Conservation (phyloP, 2,797 vertebrate species). For the Podarcis lilfordi region DNA sequence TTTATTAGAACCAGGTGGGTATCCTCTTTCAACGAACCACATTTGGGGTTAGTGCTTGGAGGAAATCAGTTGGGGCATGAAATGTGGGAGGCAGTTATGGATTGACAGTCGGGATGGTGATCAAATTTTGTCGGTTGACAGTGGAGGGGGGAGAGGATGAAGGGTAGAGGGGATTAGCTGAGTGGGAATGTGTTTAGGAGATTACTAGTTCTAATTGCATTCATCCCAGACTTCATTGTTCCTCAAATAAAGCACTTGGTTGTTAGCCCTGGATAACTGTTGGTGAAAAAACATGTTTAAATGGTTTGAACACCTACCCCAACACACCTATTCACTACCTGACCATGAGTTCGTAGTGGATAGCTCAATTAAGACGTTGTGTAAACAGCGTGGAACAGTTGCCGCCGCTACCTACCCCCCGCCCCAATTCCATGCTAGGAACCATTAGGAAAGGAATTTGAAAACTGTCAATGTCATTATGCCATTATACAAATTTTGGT, state of each 20-base stretch:
- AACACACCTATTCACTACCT: neutral
- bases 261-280: neutral
- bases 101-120: too few relatives aligned
- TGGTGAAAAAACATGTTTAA: neutral
- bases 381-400: too few relatives aligned
- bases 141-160: neutral
- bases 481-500: too few relatives aligned
- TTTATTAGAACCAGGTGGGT: neutral
- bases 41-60: neutral
- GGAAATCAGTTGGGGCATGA: too few relatives aligned
- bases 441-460: too few relatives aligned
- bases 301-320: neutral
- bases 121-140: too few relatives aligned
- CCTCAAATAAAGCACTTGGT: neutral
- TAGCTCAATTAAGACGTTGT: too few relatives aligned
- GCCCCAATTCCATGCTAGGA: too few relatives aligned
- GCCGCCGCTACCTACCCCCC: accelerated
- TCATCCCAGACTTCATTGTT: neutral
- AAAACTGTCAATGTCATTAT: too few relatives aligned
- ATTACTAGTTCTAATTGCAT: neutral
- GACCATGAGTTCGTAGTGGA: too few relatives aligned
- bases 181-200: neutral
- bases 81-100: too few relatives aligned
- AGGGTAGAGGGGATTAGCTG: neutral
- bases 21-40: neutral